Conservation (phyloP, 2,797 vertebrate genomes). For the Coccyzus lansbergi region DNA sequence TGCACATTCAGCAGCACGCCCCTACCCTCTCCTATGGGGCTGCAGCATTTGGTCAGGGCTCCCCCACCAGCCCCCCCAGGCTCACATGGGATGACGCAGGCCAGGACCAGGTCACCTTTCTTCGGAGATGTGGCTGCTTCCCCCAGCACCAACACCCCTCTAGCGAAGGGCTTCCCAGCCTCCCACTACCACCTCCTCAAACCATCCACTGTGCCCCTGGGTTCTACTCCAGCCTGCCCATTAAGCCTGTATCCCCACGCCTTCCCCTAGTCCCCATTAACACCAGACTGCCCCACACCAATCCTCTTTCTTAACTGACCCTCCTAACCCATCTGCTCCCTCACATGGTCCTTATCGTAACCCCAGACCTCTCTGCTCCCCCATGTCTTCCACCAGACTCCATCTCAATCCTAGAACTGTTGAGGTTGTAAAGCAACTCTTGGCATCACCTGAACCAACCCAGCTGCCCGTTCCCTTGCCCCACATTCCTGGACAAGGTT, state of each 20-base stretch:
- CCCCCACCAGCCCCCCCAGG: neutral
- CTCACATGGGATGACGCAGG: neutral
- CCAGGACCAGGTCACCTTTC: conserved; percentile 48
- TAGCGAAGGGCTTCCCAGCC: neutral
- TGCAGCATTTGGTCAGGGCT: neutral
- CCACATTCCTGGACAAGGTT: neutral
- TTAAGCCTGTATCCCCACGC: too few relatives aligned
- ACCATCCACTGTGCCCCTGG: too few relatives aligned
- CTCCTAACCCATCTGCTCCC: neutral
- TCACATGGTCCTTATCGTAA: neutral
- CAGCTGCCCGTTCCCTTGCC: accelerated
- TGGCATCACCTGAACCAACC: neutral
- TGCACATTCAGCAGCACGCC: conserved; percentile 56
- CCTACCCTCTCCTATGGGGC: conserved; percentile 40
- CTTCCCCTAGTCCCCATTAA: neutral
- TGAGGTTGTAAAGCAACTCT: neutral
- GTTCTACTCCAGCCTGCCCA: too few relatives aligned
- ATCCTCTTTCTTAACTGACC: neutral
- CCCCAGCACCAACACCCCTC: neutral
- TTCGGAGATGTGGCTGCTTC: neutral
- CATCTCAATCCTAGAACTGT: neutral
- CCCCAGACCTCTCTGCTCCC: neutral
- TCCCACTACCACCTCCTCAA: neutral
- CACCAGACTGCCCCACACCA: neutral
- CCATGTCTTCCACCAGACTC: neutral